A percentile compares a stretch with the other conserved stretches of the same genome.
phyloP scores from a whole-genome alignment of 2,888 invertebrate genomes.

The Nesidiocoris tenuis region DNA sequence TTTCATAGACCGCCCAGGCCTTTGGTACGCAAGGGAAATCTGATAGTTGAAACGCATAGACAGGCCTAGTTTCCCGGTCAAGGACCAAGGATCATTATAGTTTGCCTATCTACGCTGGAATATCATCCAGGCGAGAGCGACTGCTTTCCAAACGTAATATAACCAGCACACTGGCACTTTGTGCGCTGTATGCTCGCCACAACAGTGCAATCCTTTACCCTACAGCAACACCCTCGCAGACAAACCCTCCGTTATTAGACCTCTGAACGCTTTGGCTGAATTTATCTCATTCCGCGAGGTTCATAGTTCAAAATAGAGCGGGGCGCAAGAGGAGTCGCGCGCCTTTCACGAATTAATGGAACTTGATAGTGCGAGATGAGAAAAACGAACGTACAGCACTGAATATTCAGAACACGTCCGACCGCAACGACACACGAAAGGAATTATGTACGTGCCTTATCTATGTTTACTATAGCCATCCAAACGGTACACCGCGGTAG shows the following conservation, averaged over 20 bases:
- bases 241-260: not conserved
- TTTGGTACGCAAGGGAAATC: not conserved
- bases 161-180: not conserved
- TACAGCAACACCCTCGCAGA: not conserved
- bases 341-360: not conserved
- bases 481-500: too few species aligned
- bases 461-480: too few species aligned
- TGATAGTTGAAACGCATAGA: not conserved
- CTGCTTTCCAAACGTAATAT: not conserved
- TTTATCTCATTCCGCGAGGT: not conserved
- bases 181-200: not conserved
- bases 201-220: not conserved
- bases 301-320: not conserved
- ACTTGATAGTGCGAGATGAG: not conserved
- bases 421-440: too few species aligned
- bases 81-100: not conserved
- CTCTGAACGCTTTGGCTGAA: not conserved
- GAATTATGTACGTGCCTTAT: too few species aligned
- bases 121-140: not conserved
- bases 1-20: too few species aligned
- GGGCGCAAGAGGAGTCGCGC: not conserved
- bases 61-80: not conserved
- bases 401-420: too few species aligned
- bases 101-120: not conserved
- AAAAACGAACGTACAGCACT: not conserved